Base-by-base conservation (phyloP, 2,888 invertebrate genomes). In the Pyrocoelia pectoralis region DNA sequence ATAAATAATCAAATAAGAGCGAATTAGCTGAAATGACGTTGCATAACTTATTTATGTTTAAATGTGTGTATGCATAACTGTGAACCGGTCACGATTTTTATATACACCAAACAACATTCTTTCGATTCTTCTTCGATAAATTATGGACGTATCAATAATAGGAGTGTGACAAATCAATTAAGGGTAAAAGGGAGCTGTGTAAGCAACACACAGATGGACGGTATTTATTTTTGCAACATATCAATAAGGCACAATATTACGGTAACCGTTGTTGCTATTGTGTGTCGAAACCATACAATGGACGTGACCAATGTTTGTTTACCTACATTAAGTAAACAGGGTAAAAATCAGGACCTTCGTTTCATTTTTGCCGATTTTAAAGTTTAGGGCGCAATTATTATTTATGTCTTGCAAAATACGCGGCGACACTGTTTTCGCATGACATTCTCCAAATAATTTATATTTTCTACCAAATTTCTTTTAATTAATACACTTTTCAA, bases 251-350 rank as follows among this genome's bases (percentile, higher is more conserved):
- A 14, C 56, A 48, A 56, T 53, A 61, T 56, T 56, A 56, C 52
- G 33, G 48, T 41, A 57, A 57, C 62, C 49, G 62, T 61, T 18
- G 53, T 40, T 62, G 53, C 52, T 15, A 33, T 62, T 62, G 52
- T 57, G n/a, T 8, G 19, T 17, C 29, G 43, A n/a, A 4, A 53
- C 3, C 2, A n/a, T 17, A 65, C 67, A 67, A 67, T 65, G 46
- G 59, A 50, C 48, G 61, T 62, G 67, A 48, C 67, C 67, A 67
- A 67, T 67, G 56, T 67, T 67, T 67, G 67, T 67, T 67, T 67
- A 54, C 64, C 62, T 57, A 62, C 49, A 62, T 29, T 57, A 38
- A 43, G 46, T 29, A 62, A 62, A 62, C 62, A 62, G 13, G 40
- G 40, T n/a, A 33, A 33, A 33, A 33, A 33, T 33, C 33, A n/a